These are phyloP conservation scores for Melanostigma gelatinosum DNA, from an alignment of 2,113 vertebrate species.

Conservation along the genomic window DNA sequence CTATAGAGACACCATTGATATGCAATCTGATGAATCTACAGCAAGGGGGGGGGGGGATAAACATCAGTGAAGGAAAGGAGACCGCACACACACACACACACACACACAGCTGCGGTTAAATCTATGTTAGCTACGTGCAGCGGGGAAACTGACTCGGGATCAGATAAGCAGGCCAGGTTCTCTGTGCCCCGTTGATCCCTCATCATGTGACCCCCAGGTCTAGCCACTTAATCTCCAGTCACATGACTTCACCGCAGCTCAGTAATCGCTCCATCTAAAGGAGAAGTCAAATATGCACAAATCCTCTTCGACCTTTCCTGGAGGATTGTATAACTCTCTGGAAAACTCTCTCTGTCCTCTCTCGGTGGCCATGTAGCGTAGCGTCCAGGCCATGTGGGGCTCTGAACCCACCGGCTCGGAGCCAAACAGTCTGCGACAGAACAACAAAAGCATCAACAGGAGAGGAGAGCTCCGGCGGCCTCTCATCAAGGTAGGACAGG, in stretches of 20 bases:
- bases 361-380: slow-evolving; percentile 30
- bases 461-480: slow-evolving; percentile 11
- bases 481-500: slow-evolving; percentile 47
- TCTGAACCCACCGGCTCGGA: slow-evolving; percentile 32
- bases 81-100: slow-evolving; percentile 1
- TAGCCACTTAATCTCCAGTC: slow-evolving; percentile 73
- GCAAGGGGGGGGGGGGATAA: slow-evolving; percentile 22
- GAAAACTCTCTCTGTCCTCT: slow-evolving; percentile 32
- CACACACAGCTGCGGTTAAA: slow-evolving; percentile 5
- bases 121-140: slow-evolving; percentile 24
- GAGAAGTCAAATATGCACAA: slow-evolving; percentile 76
- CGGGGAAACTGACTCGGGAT: slow-evolving; percentile 27
- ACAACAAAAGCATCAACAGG: slow-evolving; percentile 49
- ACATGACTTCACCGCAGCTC: slow-evolving; percentile 72
- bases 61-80: neutral
- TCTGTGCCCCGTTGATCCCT: slow-evolving; percentile 37
- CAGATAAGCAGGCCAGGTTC: slow-evolving; percentile 41
- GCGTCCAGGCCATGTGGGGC: slow-evolving; percentile 28
- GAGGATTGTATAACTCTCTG: slow-evolving; percentile 53
- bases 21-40: slow-evolving; percentile 65
- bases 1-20: slow-evolving; percentile 68
- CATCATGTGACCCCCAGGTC: slow-evolving; percentile 69
- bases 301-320: slow-evolving; percentile 70
- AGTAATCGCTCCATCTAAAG: slow-evolving; percentile 71
- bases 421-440: slow-evolving; percentile 60